These are phyloP conservation scores for Centropyge bicolor DNA, from an alignment of 2,797 vertebrate species.

Conservation along the genomic window DNA sequence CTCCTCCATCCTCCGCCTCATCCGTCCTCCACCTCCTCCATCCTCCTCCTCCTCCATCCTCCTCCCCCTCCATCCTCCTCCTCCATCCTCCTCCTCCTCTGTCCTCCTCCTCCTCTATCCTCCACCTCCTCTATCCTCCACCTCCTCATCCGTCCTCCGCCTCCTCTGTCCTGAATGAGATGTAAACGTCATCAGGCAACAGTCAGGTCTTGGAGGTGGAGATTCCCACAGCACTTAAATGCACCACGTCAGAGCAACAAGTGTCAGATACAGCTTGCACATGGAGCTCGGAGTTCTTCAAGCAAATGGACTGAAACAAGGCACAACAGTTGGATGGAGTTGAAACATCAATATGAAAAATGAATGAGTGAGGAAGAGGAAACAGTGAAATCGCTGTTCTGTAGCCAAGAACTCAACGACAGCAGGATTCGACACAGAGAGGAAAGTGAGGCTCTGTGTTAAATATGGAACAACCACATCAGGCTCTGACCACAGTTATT, in stretches of 20 bases:
- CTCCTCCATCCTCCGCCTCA: too few relatives aligned
- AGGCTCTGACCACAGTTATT: not conserved
- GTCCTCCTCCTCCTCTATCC: too few relatives aligned
- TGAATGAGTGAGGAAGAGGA: conserved; percentile 1
- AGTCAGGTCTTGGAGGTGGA: not conserved
- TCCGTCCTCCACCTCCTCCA: too few relatives aligned
- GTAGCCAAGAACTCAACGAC: conserved; percentile 8
- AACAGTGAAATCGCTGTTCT: not conserved
- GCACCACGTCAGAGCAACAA: not conserved
- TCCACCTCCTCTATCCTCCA: too few relatives aligned
- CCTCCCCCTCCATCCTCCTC: too few relatives aligned
- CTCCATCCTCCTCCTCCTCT: too few relatives aligned
- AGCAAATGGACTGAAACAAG: not conserved
- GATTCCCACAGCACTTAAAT: not conserved
- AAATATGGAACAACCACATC: not conserved
- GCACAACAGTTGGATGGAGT: not conserved
- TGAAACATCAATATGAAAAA: not conserved
- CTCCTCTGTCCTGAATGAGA: too few relatives aligned
- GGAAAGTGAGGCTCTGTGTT: not conserved
- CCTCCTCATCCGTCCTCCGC: too few relatives aligned
- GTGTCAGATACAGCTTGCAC: not conserved
- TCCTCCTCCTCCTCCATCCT: too few relatives aligned
- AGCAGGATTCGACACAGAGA: not conserved
- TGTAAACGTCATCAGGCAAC: not conserved
- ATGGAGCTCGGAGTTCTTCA: not conserved